phyloP scores from a whole-genome alignment of 2,797 vertebrate genomes.

The Aeoliscus strigatus region DNA sequence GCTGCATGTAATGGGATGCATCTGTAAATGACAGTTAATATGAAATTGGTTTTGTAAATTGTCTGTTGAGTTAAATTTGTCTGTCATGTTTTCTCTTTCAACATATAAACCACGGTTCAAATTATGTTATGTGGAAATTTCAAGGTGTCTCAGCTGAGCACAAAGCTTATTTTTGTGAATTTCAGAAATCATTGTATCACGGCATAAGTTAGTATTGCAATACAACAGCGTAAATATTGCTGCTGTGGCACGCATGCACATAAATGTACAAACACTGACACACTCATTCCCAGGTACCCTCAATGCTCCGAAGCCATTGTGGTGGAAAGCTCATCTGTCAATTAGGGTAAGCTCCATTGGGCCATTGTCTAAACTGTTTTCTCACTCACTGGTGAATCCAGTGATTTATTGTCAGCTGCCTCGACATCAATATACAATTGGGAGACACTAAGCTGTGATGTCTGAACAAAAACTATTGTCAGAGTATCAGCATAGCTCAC shows the following conservation, averaged over 20 bases:
- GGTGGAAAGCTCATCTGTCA: conserved; percentile 74
- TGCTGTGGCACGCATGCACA: conserved; percentile 15
- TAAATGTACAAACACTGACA: conserved; percentile 21
- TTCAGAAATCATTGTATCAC: too few relatives aligned
- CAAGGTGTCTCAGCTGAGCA: too few relatives aligned
- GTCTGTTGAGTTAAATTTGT: too few relatives aligned
- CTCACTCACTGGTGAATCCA: conserved; percentile 68
- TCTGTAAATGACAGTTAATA: too few relatives aligned
- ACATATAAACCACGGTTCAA: too few relatives aligned
- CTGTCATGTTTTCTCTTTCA: too few relatives aligned
- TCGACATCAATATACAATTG: conserved; percentile 69
- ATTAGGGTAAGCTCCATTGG: conserved; percentile 74
- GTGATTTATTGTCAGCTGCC: conserved; percentile 75
- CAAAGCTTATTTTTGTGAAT: too few relatives aligned
- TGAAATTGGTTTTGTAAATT: too few relatives aligned
- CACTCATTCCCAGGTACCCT: conserved; percentile 53
- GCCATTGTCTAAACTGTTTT: conserved; percentile 77
- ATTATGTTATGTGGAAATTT: too few relatives aligned
- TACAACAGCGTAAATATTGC: too few relatives aligned
- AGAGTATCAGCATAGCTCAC: conserved; percentile 66
- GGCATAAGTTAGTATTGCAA: too few relatives aligned
- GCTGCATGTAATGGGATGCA: too few relatives aligned
- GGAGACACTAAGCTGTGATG: conserved; percentile 69
- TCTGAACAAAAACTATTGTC: conserved; percentile 72
- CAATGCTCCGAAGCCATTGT: conserved; percentile 59